Percentiles rank a stretch among this genome's conserved stretches.
These are phyloP conservation scores for Setophaga petechia DNA, from an alignment of 2,113 vertebrate genomes.

Conservation along the genomic window DNA sequence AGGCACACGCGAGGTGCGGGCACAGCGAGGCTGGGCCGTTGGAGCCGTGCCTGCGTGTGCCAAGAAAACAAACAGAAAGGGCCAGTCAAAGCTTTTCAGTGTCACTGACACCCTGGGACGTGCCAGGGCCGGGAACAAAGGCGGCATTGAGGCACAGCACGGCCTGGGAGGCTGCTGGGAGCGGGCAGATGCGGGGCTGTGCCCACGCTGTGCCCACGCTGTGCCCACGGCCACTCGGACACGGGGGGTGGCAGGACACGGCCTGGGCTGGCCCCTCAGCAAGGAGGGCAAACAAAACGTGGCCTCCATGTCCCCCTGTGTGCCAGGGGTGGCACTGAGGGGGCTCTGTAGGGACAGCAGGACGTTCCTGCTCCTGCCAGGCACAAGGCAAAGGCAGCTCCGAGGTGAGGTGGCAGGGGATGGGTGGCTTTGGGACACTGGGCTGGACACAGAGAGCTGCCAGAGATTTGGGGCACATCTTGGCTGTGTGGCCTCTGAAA, in stretches of 20 bases:
- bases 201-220: too few relatives aligned
- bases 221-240: neutral
- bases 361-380: neutral
- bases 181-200: conserved; percentile 37
- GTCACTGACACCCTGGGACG: conserved; percentile 44
- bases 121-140: conserved; percentile 36
- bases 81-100: conserved; percentile 62
- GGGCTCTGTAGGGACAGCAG: neutral
- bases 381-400: neutral
- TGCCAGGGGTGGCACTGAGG: neutral
- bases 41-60: neutral
- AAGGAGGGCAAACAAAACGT: neutral
- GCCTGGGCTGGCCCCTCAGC: neutral
- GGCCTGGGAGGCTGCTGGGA: neutral
- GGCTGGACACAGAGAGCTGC: fast-evolving
- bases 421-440: neutral
- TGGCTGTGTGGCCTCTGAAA: fast-evolving
- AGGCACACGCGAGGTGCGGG: neutral
- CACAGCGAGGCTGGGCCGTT: neutral
- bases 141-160: neutral
- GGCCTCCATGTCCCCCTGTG: fast-evolving
- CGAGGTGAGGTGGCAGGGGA: fast-evolving
- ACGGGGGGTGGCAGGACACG: neutral
- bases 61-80: conserved; percentile 64
- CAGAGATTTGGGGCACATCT: fast-evolving